A percentile compares a stretch with the other conserved stretches of the same genome.
Conservation (phyloP, 2,797 vertebrate genomes). For the Acanthornis magna region DNA sequence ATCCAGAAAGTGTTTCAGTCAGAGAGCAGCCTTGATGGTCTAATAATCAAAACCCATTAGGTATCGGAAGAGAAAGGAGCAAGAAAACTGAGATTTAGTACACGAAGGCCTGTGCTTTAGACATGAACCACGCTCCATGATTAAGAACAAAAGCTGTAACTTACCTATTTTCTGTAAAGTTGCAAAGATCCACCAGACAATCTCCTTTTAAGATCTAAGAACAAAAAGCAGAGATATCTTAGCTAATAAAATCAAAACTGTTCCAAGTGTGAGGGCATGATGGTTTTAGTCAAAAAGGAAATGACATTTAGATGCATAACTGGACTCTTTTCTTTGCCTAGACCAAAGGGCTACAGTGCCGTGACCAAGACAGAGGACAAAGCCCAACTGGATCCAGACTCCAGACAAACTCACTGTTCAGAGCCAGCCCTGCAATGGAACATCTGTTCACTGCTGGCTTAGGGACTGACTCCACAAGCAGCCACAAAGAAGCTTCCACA, state of each 20-base stretch:
- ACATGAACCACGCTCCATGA: not conserved
- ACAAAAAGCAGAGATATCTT: not conserved
- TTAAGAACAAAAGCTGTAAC: not conserved
- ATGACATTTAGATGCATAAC: not conserved
- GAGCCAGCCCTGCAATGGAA: not conserved
- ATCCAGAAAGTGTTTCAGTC: not conserved
- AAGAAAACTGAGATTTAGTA: not conserved
- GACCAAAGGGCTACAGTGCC: not conserved
- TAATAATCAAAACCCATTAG: not conserved
- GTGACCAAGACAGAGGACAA: not conserved
- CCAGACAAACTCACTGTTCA: not conserved
- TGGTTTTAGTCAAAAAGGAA: not conserved
- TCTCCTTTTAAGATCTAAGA: constrained; percentile 91
- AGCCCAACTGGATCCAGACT: not conserved
- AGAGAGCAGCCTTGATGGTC: not conserved
- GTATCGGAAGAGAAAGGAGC: not conserved
- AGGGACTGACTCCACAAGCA: not conserved
- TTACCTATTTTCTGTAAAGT: constrained; percentile 95
- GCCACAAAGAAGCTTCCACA: not conserved
- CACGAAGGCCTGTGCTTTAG: not conserved
- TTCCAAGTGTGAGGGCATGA: not conserved
- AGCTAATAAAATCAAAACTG: not conserved
- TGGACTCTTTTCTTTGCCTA: not conserved
- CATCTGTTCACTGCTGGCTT: not conserved
- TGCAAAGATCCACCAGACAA: constrained; percentile 86